A percentile compares a stretch with the other conserved stretches of the same genome.
phyloP scores from a whole-genome alignment of 2,113 vertebrate species.

The Dicrurus megarhynchus region DNA sequence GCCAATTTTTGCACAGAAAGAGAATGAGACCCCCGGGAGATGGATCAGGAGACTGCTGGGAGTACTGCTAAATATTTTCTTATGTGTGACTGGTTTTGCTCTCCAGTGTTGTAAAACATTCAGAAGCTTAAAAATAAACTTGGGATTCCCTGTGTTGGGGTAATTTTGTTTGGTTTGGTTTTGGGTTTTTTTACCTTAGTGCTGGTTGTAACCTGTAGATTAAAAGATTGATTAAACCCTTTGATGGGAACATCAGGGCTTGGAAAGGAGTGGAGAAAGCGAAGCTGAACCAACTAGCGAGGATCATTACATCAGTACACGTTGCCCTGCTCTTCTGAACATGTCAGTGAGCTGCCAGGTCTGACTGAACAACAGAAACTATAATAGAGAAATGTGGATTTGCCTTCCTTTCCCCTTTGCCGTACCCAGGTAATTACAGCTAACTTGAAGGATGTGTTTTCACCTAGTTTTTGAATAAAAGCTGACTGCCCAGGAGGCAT shows the following conservation, averaged over 20 bases:
- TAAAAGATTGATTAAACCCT: neutral
- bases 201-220: neutral
- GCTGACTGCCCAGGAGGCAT: neutral
- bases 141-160: neutral
- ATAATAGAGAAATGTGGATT: neutral
- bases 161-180: rapidly evolving
- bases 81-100: neutral
- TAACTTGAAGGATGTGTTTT: neutral
- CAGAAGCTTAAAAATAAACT: neutral
- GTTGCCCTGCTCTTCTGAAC: neutral
- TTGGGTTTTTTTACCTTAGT: neutral
- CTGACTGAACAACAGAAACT: neutral
- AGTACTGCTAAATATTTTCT: neutral
- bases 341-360: neutral
- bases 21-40: neutral
- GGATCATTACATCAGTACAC: neutral
- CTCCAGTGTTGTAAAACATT: neutral
- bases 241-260: neutral
- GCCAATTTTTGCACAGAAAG: neutral
- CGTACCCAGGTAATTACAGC: neutral
- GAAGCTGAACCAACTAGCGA: neutral
- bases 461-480: neutral
- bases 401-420: neutral
- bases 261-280: neutral
- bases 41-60: too few relatives aligned